Base-by-base conservation (phyloP, 2,888 invertebrate species). In the Torymus texanus region DNA sequence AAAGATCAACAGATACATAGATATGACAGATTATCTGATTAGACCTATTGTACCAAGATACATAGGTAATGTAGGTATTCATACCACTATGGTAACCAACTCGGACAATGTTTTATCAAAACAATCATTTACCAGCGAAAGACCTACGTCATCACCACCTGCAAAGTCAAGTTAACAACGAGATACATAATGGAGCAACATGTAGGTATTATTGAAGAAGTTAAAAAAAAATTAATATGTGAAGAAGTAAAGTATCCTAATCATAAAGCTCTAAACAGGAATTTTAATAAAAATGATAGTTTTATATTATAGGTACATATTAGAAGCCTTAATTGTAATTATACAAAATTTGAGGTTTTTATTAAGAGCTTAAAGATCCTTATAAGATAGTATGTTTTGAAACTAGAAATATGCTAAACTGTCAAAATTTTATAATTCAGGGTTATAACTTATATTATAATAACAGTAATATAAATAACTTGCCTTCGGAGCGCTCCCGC, bases 181-280 rank as follows among this genome's bases (percentile, higher is more conserved):
- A 24, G n/a, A 2, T 13, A 24, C 24, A 29, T 62, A 29, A 62
- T 62, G 62, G 62, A 62, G 29, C 62, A 62, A 14, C 29, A 62
- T 12, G n/a, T 62, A 2, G 2, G 24, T 14, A 2, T 62, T 10
- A 62, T 62, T 29, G 62, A 62, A 62, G 62, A 62, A 21, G 12
- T 62, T n/a, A 2, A 56, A 56, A 56, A 56, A 0, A 11, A 56
- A 56, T 13, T 56, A n/a, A 62, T 62, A 62, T 29, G 29, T 14
- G 29, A 62, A 62, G 62, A 62, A 62, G 29, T 29, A 24, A 12
- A 1, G 56, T 56, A 56, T n/a, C n/a, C 56, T 56, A 53, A 21
- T 21, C 21, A 2, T 21, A 21, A 21, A 21, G 21, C 21, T 21
- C 21, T 21, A 2, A 21, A 21, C 2, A 21, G 21, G 53, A 53